Percentiles rank a stretch among this genome's conserved stretches.
Conservation (phyloP, 2,113 vertebrate species). For the Pseudois nayaur region DNA sequence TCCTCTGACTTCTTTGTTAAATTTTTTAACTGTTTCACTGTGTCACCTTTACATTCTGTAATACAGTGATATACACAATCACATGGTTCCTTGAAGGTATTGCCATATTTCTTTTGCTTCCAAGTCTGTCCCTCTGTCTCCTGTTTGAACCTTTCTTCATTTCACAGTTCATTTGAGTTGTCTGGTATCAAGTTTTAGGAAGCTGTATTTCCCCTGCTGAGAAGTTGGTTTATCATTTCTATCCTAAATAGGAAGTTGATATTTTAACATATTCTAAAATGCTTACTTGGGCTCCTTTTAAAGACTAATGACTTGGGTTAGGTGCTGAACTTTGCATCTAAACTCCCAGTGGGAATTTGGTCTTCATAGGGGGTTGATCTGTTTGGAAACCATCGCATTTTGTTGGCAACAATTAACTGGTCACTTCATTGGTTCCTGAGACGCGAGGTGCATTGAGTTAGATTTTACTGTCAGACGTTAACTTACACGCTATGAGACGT, state of each 20-base stretch:
- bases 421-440: slow-evolving; percentile 17
- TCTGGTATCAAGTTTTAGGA: slow-evolving; percentile 11
- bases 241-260: slow-evolving; percentile 3
- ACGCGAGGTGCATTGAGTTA: slow-evolving; percentile 26
- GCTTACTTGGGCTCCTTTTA: neutral
- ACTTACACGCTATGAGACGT: slow-evolving; percentile 1
- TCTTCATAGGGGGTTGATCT: neutral
- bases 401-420: neutral
- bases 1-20: neutral
- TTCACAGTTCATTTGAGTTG: slow-evolving; percentile 19
- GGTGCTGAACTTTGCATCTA: neutral
- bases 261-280: slow-evolving; percentile 34
- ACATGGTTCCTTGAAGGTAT: neutral
- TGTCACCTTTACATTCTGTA: neutral
- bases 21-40: neutral
- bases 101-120: slow-evolving; percentile 3
- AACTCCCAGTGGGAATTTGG: neutral
- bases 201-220: neutral
- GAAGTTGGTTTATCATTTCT: neutral
- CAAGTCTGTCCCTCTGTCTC: neutral
- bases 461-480: slow-evolving; percentile 41
- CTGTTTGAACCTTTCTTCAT: neutral
- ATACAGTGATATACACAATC: neutral
- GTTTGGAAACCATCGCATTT: slow-evolving; percentile 15
- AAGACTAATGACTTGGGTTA: neutral